Base-by-base conservation (phyloP, 1,140 invertebrate genomes). In the Sitophilus oryzae region DNA sequence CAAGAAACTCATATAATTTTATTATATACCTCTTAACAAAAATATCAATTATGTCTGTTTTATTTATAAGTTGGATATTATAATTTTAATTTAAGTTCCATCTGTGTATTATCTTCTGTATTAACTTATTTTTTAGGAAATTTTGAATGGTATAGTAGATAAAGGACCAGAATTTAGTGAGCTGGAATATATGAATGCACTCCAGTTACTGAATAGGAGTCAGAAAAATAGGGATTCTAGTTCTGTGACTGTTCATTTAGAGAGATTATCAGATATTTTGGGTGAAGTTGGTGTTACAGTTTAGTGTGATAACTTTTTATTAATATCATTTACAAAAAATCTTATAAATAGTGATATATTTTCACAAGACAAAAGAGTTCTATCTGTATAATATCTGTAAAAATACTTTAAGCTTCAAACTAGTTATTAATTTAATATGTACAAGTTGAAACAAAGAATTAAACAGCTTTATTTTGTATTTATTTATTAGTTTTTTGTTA, bases 121-220 rank as follows among this genome's bases (percentile, higher is more conserved):
- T 46, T 43, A 25, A 10, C 23, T 43, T 45, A 52, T 37, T 56
- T 69, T 70, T 2, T 71, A 93, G 85, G 91, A 94, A 72, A 88
- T 97, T 64, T 76, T 96, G 22, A 83, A 84, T 61, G 76, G 77
- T 18, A 82, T 94, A 3, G 72, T 90, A 34, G 90, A 93, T 66
- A 82, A 86, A 61, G 89, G 90, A 11, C 81, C 87, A 0, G 80
- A 86, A 67, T 93, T 91, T 73, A 84, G 86, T 1, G 86, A 91
- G 70, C 73, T 91, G 61, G 90, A 93, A 68, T 90, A 93, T 68
- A 82, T 89, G 66, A 90, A 89, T 72, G 87, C 86, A 11, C 79
- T 93, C 60, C 86, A 91, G 62, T 76, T 92, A 23, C 73, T 85
- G 8, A 74, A 81, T 46, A 71, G 80, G 14, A 84, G 80, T 66